phyloP scores from a whole-genome alignment of 2,113 vertebrate genomes.

The Pygoscelis antarcticus region DNA sequence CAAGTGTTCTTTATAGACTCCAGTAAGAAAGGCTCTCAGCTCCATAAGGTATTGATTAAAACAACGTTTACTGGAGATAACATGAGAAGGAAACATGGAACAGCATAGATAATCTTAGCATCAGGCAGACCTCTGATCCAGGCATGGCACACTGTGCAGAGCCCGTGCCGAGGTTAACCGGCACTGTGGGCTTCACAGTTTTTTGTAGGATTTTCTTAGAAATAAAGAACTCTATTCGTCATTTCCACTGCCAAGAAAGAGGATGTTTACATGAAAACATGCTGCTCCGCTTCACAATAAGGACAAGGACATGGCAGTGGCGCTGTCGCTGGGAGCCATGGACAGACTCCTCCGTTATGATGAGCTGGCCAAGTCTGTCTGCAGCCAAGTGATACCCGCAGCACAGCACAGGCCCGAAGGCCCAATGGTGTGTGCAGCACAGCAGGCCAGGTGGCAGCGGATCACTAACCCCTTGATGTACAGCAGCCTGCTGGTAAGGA shows the following conservation, averaged over 20 bases:
- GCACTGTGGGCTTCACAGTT: neutral
- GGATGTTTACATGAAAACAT: neutral
- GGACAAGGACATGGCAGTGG: neutral
- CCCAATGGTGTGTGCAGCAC: too few species aligned
- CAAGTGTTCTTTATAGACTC: neutral
- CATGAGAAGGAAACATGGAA: fast-evolving
- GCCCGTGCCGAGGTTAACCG: neutral
- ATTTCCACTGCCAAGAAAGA: neutral
- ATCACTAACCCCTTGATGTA: fast-evolving
- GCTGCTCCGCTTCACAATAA: neutral
- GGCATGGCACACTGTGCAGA: neutral
- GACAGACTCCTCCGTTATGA: fast-evolving
- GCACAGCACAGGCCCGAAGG: neutral
- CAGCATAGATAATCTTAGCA: neutral
- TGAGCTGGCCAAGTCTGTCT: neutral
- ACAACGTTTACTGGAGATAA: neutral
- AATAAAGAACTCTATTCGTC: neutral
- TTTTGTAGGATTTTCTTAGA: neutral
- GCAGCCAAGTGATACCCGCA: fast-evolving
- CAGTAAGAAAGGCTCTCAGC: neutral
- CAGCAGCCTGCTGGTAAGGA: too few species aligned
- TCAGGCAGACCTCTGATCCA: neutral
- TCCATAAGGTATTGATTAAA: neutral
- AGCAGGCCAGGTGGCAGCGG: fast-evolving
- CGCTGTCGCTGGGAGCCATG: fast-evolving